Evolutionary conservation across 2,113 vertebrate species (phyloP).

Genomic region (Crocuta crocuta): DNA sequence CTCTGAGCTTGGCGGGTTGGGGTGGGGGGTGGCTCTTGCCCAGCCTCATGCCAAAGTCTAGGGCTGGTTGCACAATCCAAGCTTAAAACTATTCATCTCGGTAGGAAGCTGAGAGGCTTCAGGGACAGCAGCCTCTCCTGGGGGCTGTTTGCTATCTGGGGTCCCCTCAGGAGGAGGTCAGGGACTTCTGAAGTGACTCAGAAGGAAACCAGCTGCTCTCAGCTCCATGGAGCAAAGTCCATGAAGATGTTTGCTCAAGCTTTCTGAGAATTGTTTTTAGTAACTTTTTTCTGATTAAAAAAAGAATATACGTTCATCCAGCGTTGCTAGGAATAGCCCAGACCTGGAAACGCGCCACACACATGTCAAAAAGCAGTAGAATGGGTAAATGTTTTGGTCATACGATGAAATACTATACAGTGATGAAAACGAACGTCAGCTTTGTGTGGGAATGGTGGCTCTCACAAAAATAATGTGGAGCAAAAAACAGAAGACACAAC

Average conservation of each 20-base stretch:
- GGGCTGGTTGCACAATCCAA: slow-evolving; percentile 28
- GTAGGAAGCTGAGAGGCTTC: background rate
- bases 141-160: background rate
- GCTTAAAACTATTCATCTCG: background rate
- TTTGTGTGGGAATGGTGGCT: background rate
- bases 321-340: background rate
- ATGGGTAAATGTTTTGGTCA: background rate
- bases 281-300: background rate
- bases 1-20: background rate
- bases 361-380: background rate
- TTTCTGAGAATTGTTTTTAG: background rate
- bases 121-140: background rate
- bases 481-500: background rate
- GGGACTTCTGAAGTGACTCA: slow-evolving; percentile 1
- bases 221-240: background rate
- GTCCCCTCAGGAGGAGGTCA: background rate
- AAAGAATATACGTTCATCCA: background rate
- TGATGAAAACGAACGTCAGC: background rate
- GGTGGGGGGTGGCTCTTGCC: no score
- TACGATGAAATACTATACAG: background rate
- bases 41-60: background rate
- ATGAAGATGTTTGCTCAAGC: background rate
- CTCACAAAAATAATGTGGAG: background rate
- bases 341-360: background rate
- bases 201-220: slow-evolving; percentile 54